These are phyloP conservation scores for Esox niger DNA, from an alignment of 2,113 vertebrate genomes.

Conservation along the genomic window DNA sequence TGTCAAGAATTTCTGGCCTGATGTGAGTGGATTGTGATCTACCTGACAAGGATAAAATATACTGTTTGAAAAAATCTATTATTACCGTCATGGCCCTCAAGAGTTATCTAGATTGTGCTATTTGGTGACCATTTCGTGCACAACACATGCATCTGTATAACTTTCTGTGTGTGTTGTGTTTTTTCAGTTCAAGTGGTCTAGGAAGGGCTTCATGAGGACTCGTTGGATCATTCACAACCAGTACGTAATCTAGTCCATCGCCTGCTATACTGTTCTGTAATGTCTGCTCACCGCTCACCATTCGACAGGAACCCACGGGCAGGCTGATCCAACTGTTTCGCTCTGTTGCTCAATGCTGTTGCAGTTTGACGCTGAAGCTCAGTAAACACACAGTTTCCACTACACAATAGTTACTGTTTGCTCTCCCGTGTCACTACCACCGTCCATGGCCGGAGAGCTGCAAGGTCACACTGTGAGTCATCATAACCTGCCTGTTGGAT, in stretches of 20 bases:
- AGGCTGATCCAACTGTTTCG: neutral
- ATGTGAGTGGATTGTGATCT: conserved; percentile 66
- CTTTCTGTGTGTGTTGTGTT: conserved; percentile 31
- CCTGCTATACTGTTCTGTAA: too few relatives aligned
- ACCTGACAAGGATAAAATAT: conserved; percentile 66
- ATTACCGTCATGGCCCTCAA: conserved; percentile 53
- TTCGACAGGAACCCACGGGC: neutral
- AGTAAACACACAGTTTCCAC: conserved; percentile 21
- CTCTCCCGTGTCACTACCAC: conserved; percentile 28
- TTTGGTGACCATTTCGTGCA: conserved; percentile 50
- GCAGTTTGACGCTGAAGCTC: neutral
- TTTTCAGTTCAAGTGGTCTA: conserved; percentile 81
- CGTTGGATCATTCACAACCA: conserved; percentile 79
- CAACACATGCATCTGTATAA: neutral
- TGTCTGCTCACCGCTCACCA: neutral
- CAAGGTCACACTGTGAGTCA: conserved; percentile 33
- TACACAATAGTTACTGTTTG: conserved; percentile 37
- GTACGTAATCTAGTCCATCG: conserved; percentile 57
- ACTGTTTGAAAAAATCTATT: conserved; percentile 63
- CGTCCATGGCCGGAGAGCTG: conserved; percentile 30
- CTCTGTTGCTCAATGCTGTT: conserved; percentile 1
- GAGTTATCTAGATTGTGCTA: conserved; percentile 41
- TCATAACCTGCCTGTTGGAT: conserved; percentile 36
- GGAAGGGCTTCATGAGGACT: conserved; percentile 82
- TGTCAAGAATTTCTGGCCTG: conserved; percentile 76